Evolutionary conservation across 2,888 invertebrate species (phyloP), one percentile per base, ranked within the genome.

Genomic region (Tridacna crocea): DNA sequence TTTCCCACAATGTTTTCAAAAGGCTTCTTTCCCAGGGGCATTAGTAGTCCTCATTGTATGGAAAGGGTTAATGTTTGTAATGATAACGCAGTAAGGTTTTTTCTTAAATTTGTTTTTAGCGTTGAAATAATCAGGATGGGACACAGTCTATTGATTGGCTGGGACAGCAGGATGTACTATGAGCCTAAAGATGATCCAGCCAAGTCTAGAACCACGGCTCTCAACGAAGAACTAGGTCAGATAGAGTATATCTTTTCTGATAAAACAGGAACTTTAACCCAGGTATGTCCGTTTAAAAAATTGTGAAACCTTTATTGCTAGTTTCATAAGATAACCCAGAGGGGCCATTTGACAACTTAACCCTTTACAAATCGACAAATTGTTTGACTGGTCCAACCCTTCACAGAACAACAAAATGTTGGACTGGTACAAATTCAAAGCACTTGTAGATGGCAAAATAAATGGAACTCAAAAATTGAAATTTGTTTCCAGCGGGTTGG

Each of bases 231-330:
- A 95, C 96, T 99, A 89, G 99, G 99, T 89, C 99, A 99, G 96
- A 99, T 99, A 92, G 98, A 99, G 95, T 99, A 99, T 95, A 97
- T 99, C 94, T 99, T 99, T 95, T 99, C 99, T 73, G 99, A 99
- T 95, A 99, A 99, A 96, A 99, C 99, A 85, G 99, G 99, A 91
- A 99, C 99, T 19, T 96, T 99, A 80, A 99, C 99, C 47, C 99
- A 96, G 95, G 95, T 95, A 80, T 46, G 36, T 36, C 36, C 8
- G 2, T 8, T 36, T 36, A 8, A 8, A 36, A 36, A 36, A 79
- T 36, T 36, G 8, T 36, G 36, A 8, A 36, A 36, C 36, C 36
- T 36, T 36, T 36, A 36, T 8, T 36, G 36, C 8, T 36, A 36
- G 36, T 36, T 8, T 36, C 8, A 8, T 36, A 36, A 36, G 36